Evolutionary conservation across 1,140 invertebrate genomes (phyloP), one percentile per base, ranked within the genome.

Genomic region (Drosophila albomicans): DNA sequence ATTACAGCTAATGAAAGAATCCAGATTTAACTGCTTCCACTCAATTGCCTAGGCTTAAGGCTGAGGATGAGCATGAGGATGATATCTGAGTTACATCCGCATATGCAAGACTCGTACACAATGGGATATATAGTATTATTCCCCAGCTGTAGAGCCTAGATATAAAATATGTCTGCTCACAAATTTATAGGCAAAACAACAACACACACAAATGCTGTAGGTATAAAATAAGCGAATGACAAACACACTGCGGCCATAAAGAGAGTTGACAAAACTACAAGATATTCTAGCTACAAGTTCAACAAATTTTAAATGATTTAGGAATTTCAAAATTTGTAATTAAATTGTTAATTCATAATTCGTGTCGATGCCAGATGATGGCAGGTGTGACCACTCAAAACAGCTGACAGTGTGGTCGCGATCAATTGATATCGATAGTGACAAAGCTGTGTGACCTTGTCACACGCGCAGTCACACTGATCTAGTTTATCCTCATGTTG

Each of bases 111-210:
- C 28, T 30, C 51, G 51, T 65, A 51, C 35, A 8, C 20, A 25
- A 25, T 25, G 20, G 20, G 20, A 38, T 38, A 38, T 38, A 38
- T 11, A 25, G 20, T 62, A 62, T 70, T 54, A 49, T 70, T 11
- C 25, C 52, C 35, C 72, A 71, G 73, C 58, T 75, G 45, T 63
- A 46, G 35, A 38, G 41, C 45, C 49, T 43, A 54, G 70, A 67
- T 67, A 59, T 72, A 49, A 71, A 56, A 38, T 57, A 64, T 71
- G 61, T 64, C 52, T 38, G 7, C 52, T 16, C 52, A 58, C 35
- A 82, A 77, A 86, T 84, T 87, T 84, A 89, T 87, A 80, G 84
- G 62, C 49, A 43, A 59, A 68, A 32, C 73, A 69, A 38, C 15
- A 46, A 4, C 20, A 25, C 3, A 25, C 30, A 52, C 11, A 54